Base-by-base conservation (phyloP, 2,888 invertebrate genomes). In the Calameuta pallipes region DNA sequence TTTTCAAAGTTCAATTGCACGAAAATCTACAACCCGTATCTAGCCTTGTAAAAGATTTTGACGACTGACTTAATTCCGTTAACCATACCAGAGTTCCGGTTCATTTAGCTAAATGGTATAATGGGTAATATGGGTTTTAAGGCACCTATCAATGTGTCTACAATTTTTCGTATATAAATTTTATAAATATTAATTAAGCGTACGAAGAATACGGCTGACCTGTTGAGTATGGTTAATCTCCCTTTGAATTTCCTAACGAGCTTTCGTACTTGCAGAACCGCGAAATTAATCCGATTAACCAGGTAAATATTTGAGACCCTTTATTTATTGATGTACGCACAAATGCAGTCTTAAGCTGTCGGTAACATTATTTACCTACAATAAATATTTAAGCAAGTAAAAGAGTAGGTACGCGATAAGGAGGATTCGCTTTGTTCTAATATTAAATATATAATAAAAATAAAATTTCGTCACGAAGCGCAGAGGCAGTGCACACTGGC, bases 211-310 rank as follows among this genome's bases (percentile, higher is more conserved):
- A 56, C 0, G 23, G 9, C 23, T 15, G 41, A 56, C 41, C 23
- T 15, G 23, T 23, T 56, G 6, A 4, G 41, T 56, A 56, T 23
- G 41, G 41, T 23, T 56, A 23, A 1, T 56, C 1, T 56, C 15
- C 41, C 23, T 56, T 56, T 56, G 23, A 15, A 56, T 56, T 56
- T 56, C 23, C 41, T 56, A 56, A 56, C 15, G 41, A 56, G 41
- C 41, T 23, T 56, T 56, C 23, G 4, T 56, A 56, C 23, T 56
- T 56, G 6, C 41, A 9, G 34, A 15, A 30, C 56, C 75, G 23
- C 30, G 41, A 78, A 80, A 81, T 82, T 80, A 83, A 83, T 81
- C 81, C 79, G 76, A 75, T 82, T 82, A 79, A 37, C n/a, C 36
- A 56, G 76, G 83, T 81, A 80, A 82, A 83, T 83, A 15, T 78